Evolutionary conservation across 2,113 vertebrate genomes (phyloP).

Genomic region (Periophthalmus modestus): DNA sequence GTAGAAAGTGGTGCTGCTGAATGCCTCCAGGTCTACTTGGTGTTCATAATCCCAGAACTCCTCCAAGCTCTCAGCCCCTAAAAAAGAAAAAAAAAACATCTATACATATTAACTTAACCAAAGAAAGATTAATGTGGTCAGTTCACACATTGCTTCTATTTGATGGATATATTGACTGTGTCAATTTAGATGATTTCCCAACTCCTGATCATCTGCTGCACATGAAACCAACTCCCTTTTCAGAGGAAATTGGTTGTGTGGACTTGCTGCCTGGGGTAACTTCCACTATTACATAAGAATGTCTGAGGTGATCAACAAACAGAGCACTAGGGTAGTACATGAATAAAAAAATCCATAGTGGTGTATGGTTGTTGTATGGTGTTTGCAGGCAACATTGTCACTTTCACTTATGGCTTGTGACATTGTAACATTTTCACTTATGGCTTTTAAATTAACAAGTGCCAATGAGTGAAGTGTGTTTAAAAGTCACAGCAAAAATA

Average conservation of each 20-base stretch:
- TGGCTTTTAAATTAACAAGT: conserved; percentile 18
- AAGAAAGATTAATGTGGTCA: background rate
- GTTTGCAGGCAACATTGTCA: conserved; percentile 14
- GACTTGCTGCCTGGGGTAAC: conserved; percentile 20
- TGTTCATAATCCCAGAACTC: conserved; percentile 83
- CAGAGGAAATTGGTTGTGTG: conserved; percentile 30
- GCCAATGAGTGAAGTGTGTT: conserved; percentile 9
- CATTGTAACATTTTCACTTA: conserved; percentile 4
- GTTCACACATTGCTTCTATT: background rate
- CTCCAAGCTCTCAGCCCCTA: conserved; percentile 25
- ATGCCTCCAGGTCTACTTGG: conserved; percentile 86
- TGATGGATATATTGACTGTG: background rate
- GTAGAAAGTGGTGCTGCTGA: conserved; percentile 85
- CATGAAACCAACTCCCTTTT: conserved; percentile 34
- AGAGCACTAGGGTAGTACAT: background rate
- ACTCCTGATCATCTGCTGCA: conserved; percentile 24
- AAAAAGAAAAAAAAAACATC: background rate
- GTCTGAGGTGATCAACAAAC: conserved; percentile 13
- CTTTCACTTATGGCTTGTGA: conserved; percentile 14
- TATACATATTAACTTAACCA: background rate
- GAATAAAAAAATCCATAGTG: background rate
- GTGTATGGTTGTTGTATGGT: conserved; percentile 4
- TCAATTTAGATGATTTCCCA: conserved; percentile 11
- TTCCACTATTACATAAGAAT: conserved; percentile 38
- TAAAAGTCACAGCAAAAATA: background rate